Evolutionary conservation across 1,140 invertebrate species (phyloP).

Genomic region (Druon quercuslanigerum): DNA sequence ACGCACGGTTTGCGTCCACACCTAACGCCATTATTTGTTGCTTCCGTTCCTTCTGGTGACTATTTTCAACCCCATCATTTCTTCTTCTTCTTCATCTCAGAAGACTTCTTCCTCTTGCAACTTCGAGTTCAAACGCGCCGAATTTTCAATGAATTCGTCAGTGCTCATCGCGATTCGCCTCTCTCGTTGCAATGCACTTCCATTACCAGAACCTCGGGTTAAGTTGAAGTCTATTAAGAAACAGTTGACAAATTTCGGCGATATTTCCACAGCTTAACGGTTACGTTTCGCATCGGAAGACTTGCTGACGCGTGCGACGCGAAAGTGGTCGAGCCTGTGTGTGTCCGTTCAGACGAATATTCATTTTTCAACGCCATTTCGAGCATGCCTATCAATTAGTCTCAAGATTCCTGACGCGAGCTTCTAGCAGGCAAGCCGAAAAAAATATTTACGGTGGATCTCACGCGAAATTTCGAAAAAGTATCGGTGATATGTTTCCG

Average conservation of each 20-base stretch:
- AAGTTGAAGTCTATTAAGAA: constrained; percentile 59
- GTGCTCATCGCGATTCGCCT: constrained; percentile 47
- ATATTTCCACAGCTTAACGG: constrained; percentile 58
- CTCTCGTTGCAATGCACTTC: constrained; percentile 23
- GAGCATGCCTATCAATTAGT: constrained; percentile 12
- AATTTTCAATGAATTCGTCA: constrained; percentile 61
- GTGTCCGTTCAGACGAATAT: constrained; percentile 30
- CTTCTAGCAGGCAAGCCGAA: not conserved
- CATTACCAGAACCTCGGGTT: constrained; percentile 37
- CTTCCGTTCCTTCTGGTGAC: constrained; percentile 67
- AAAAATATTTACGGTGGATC: not conserved
- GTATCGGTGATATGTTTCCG: too few species aligned
- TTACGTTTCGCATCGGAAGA: constrained; percentile 40
- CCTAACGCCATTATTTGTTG: constrained; percentile 73
- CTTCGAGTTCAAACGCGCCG: constrained; percentile 58
- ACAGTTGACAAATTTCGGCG: constrained; percentile 63
- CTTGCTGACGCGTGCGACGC: constrained; percentile 6
- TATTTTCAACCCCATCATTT: constrained; percentile 64
- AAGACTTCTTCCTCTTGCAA: constrained; percentile 28
- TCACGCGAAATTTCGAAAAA: too few species aligned
- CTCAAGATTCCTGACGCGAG: not conserved
- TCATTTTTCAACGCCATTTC: constrained; percentile 7
- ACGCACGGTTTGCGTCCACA: constrained; percentile 73
- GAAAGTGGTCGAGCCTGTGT: constrained; percentile 22
- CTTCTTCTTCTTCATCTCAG: constrained; percentile 40